Percentiles rank a stretch among this genome's conserved stretches.
Evolutionary conservation across 2,888 invertebrate genomes (phyloP).

Genomic region (Meiosimyza platycephala): DNA sequence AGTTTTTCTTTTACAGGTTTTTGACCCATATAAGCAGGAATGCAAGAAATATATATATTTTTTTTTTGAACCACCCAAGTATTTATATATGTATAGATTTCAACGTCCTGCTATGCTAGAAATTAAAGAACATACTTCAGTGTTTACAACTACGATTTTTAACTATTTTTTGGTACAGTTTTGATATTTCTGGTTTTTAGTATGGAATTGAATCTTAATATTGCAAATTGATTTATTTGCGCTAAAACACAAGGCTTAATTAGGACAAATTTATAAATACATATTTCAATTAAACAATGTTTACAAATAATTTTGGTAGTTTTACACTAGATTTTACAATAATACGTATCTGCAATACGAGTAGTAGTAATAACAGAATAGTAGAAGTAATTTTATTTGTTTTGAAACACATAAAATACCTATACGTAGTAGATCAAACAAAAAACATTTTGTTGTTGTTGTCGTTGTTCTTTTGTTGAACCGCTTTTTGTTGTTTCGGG

Average conservation of each 20-base stretch:
- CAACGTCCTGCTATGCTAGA: conserved; percentile 9
- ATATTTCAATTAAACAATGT: conserved; percentile 18
- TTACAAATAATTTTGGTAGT: conserved; percentile 19
- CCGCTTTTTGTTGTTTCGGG: not conserved
- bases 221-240: conserved; percentile 5
- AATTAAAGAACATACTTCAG: not conserved
- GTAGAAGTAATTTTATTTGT: conserved; percentile 17
- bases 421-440: conserved; percentile 25
- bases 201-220: not conserved
- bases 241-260: conserved; percentile 9
- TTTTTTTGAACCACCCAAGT: too few relatives aligned
- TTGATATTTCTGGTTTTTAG: too few relatives aligned
- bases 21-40: not conserved
- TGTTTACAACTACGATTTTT: conserved; percentile 20
- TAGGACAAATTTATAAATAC: not conserved
- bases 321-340: conserved; percentile 33
- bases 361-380: conserved; percentile 28
- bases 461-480: conserved; percentile 15
- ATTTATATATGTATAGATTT: too few relatives aligned
- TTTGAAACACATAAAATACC: conserved; percentile 30
- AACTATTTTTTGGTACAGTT: conserved; percentile 2
- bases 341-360: not conserved
- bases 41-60: too few relatives aligned
- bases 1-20: not conserved
- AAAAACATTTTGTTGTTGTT: conserved; percentile 22